Conservation (phyloP, 2,888 invertebrate genomes). For the Agrotis clavis region DNA sequence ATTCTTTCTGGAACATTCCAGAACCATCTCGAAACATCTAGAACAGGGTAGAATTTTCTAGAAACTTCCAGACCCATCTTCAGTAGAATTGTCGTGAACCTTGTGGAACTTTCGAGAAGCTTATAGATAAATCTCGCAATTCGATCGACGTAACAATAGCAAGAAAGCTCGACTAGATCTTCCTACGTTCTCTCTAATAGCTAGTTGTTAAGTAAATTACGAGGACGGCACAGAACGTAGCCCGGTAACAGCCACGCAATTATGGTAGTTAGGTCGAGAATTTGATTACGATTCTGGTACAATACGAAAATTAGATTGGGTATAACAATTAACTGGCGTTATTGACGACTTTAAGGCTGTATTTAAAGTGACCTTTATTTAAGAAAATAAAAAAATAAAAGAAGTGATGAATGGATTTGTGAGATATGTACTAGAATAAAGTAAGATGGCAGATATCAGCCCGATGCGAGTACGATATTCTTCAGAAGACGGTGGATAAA, state of each 20-base stretch:
- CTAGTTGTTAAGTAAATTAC: constrained; percentile 35
- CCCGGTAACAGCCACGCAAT: constrained; percentile 25
- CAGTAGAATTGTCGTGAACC: too few relatives aligned
- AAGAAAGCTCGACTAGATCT: constrained; percentile 3
- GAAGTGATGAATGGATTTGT: neutral
- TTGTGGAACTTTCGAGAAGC: too few relatives aligned
- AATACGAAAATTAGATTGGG: constrained; percentile 16
- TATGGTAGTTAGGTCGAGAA: constrained; percentile 12
- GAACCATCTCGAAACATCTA: too few relatives aligned
- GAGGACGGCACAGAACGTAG: neutral
- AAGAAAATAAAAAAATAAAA: too few relatives aligned
- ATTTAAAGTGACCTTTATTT: neutral
- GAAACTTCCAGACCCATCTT: too few relatives aligned
- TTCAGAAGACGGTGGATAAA: too few relatives aligned
- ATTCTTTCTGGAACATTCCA: too few relatives aligned
- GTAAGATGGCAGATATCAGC: neutral
- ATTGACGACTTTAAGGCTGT: neutral
- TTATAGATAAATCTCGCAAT: too few relatives aligned
- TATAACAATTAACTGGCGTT: neutral
- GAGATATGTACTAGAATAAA: neutral
- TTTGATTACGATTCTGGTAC: constrained; percentile 17
- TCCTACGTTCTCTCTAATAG: constrained; percentile 11
- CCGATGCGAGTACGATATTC: too few relatives aligned
- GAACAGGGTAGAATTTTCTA: too few relatives aligned
- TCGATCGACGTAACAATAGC: too few relatives aligned